Evolutionary conservation across 2,888 invertebrate genomes (phyloP), one percentile per base, ranked within the genome.

Genomic region (Eledone cirrhosa): DNA sequence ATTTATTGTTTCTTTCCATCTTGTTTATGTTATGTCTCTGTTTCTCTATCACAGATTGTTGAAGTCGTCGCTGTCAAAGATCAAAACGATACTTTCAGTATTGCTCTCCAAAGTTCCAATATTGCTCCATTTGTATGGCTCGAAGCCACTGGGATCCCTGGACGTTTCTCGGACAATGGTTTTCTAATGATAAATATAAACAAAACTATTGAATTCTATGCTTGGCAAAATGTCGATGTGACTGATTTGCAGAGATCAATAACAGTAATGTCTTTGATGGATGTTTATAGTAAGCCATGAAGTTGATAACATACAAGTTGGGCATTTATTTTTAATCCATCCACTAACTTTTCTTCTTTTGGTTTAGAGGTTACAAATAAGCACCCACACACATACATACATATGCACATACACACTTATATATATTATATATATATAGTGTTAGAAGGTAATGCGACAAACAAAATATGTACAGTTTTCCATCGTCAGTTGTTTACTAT

Each of bases 161-260:
- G 96, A 1, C 91, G 90, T 80, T 96, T 96, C 89, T 93, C 94
- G 0, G 94, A 95, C 84, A 96, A 96, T 90, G 96, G 96, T 0
- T 94, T 96, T 82, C 81, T 90, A 11, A 86, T 86, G 92, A 86
- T 91, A 4, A 82, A 86, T 27, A 81, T 86, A 1, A 78, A 77
- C 8, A 82, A 74, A 75, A 78, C 76, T 11, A 77, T 89, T 22
- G 82, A 78, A 48, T 88, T 87, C 78, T 83, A 81, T 72, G 82
- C 87, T 0, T 85, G 86, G 85, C 81, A 85, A 72, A 48, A 80
- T 13, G 81, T 84, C 0, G 81, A 80, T 48, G 77, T 79, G 11
- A 59, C 74, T 19, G 79, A 75, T 2, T 72, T 88, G 22, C 78
- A 77, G n/a, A 48, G 48, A 19, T 77, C 83, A 0, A 79, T 88